Evolutionary conservation across 1,140 invertebrate species (phyloP).

Genomic region (Temnothorax curvispinosus): DNA sequence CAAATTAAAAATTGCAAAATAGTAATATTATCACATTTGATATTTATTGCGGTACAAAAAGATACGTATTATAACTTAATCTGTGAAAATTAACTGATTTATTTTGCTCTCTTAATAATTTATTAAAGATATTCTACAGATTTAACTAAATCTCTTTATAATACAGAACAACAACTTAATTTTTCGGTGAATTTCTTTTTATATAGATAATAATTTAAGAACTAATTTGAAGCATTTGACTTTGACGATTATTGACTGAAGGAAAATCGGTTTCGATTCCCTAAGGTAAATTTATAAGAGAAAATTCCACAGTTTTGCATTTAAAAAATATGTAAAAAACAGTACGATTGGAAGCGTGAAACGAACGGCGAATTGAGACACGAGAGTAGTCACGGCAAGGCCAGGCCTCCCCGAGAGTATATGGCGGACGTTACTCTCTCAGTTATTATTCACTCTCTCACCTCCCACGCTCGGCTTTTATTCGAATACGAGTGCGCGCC

Average conservation of each 20-base stretch:
- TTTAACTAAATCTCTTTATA: background rate
- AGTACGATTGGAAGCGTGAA: conserved; percentile 29
- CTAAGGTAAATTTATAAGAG: conserved; percentile 1
- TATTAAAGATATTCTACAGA: background rate
- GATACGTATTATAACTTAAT: background rate
- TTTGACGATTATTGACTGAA: background rate
- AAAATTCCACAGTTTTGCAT: background rate
- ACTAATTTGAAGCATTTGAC: conserved; percentile 3
- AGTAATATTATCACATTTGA: background rate
- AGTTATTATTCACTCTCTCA: conserved; percentile 75
- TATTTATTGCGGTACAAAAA: background rate
- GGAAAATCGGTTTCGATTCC: background rate
- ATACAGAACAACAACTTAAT: background rate
- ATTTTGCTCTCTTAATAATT: background rate
- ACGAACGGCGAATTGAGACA: conserved; percentile 67
- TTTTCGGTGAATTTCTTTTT: conserved; percentile 4
- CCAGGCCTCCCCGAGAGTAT: conserved; percentile 59
- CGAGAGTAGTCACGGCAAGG: conserved; percentile 49
- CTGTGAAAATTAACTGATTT: background rate
- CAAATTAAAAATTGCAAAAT: background rate
- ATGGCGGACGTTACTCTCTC: conserved; percentile 69
- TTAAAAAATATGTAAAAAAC: conserved; percentile 7
- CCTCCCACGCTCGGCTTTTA: conserved; percentile 73
- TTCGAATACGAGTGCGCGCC: conserved; percentile 73
- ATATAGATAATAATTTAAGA: background rate